Evolutionary conservation across 1,140 invertebrate species (phyloP), one percentile per base, ranked within the genome.

Genomic region (Anadara kagoshimensis): DNA sequence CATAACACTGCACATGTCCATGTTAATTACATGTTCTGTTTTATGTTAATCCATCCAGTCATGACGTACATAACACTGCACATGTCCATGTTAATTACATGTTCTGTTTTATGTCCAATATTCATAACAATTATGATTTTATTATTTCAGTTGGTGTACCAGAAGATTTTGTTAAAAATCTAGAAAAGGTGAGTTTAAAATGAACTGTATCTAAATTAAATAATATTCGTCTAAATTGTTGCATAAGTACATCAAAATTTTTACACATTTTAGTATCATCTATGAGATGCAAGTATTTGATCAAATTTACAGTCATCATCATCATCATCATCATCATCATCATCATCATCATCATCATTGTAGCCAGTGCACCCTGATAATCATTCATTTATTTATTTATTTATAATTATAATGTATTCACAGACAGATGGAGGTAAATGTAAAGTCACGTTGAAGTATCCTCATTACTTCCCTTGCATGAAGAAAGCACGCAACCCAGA

Each of bases 391-490:
- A 49, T 49, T 4, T 3, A 18, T 4, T 18, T 10, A 14, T 18
- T 0, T 59, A n/a, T 36, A n/a, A n/a, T 20, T 7, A n/a, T 36
- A 20, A 18, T 53, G 70, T 68, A 66, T 22, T 76, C 73, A 41
- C 76, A 91, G 90, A 79, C 86, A 57, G 88, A 88, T 3, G 80
- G 80, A 64, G 90, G 89, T n/a, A 90, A 90, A 64, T 80, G 83
- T 22, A 89, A 90, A 67, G 89, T 92, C 1, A 87, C 90, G 10
- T 74, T 92, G 43, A 91, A 92, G 73, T 92, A 92, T 78, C 91
- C 91, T 5, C 91, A 92, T 74, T 90, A 91, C 59, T 91, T 91
- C 75, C 91, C 91, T 24, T 88, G 91, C 61, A 91, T 91, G 85
- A 88, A 90, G 78, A 91, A 91, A 79, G 89, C 87, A 51, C 82